These are phyloP conservation scores for Cirrhinus molitorella DNA, from an alignment of 2,797 vertebrate genomes.

Conservation along the genomic window DNA sequence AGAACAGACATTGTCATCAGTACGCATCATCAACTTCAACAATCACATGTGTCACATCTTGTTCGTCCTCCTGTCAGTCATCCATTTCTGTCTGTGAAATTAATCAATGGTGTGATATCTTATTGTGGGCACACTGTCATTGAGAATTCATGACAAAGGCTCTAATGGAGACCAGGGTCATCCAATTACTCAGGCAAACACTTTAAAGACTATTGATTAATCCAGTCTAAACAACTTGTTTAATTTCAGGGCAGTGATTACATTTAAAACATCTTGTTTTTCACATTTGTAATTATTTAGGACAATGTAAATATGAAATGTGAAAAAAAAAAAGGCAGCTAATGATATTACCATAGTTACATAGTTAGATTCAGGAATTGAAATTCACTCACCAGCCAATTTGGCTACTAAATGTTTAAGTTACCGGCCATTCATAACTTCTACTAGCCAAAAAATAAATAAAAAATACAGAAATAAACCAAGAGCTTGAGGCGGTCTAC, in stretches of 20 bases:
- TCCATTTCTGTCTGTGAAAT: slow-evolving; percentile 1
- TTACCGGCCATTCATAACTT: too few species aligned
- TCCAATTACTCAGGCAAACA: neutral
- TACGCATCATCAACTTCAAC: neutral
- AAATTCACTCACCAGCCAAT: too few species aligned
- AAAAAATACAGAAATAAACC: too few species aligned
- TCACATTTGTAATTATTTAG: neutral
- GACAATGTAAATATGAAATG: neutral
- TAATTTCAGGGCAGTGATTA: neutral
- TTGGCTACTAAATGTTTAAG: too few species aligned
- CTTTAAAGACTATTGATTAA: slow-evolving; percentile 1
- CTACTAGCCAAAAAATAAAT: too few species aligned
- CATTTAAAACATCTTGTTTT: slow-evolving; percentile 3
- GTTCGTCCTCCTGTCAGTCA: neutral
- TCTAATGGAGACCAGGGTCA: neutral
- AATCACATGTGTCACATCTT: neutral
- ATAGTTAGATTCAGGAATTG: too few species aligned
- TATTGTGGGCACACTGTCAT: neutral
- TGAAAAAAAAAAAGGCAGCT: neutral
- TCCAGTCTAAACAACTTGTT: neutral
- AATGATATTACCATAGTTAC: neutral
- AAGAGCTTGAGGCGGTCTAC: too few species aligned
- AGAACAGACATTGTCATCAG: slow-evolving; percentile 5
- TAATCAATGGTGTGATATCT: slow-evolving; percentile 1
- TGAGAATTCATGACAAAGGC: neutral